Conservation (phyloP, 2,888 invertebrate genomes). For the Griposia aprilina region DNA sequence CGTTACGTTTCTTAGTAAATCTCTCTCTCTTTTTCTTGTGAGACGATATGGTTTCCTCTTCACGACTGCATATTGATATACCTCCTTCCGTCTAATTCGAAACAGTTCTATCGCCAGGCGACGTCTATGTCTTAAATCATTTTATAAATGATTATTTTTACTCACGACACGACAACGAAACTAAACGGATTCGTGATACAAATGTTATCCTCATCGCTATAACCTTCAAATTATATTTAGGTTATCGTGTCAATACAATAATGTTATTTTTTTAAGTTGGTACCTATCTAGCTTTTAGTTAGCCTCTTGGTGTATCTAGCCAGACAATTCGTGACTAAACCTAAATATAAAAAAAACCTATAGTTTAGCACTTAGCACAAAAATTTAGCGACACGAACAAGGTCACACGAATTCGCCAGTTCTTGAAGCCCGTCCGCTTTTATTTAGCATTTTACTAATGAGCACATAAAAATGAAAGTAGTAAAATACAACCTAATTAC, state of each 20-base stretch:
- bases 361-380: slow-evolving; percentile 34
- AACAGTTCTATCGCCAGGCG: neutral
- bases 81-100: neutral
- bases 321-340: slow-evolving; percentile 29
- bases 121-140: neutral
- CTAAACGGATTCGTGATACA: slow-evolving; percentile 14
- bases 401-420: slow-evolving; percentile 49
- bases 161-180: neutral
- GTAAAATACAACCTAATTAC: slow-evolving; percentile 40
- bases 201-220: neutral
- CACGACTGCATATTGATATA: no score
- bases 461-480: slow-evolving; percentile 52
- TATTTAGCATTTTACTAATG: slow-evolving; percentile 51
- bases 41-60: neutral
- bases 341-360: slow-evolving; percentile 24
- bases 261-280: neutral
- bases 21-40: neutral
- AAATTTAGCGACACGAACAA: slow-evolving; percentile 44
- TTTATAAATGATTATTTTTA: no score
- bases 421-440: slow-evolving; percentile 33
- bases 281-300: neutral
- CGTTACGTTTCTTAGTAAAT: neutral
- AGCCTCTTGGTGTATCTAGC: neutral
- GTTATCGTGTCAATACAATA: slow-evolving; percentile 2
- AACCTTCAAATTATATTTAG: slow-evolving; percentile 4